A percentile compares a stretch with the other conserved stretches of the same genome.
Evolutionary conservation across 2,888 invertebrate genomes (phyloP).

Genomic region (Piscicola geometra): DNA sequence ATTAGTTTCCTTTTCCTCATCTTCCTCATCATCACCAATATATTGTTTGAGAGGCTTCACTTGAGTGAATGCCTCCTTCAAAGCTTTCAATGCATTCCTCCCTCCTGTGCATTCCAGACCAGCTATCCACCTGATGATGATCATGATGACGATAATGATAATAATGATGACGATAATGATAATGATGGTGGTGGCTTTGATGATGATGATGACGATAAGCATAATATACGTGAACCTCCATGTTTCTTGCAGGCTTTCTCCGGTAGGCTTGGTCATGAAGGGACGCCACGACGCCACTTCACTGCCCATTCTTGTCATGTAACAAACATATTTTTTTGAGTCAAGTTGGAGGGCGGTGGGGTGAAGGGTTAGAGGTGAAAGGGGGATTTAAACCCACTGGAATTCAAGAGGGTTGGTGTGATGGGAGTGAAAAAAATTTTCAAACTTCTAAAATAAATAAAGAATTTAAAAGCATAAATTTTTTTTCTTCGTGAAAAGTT

Average conservation of each 20-base stretch:
- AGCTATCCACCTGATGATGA: neutral
- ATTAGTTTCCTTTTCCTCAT: neutral
- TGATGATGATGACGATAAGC: too few species aligned
- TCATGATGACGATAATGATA: neutral
- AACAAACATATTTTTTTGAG: too few species aligned
- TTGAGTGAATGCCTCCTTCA: conserved; percentile 1
- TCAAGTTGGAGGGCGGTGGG: too few species aligned
- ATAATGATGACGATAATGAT: too few species aligned
- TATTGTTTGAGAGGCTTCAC: neutral
- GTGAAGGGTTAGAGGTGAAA: too few species aligned
- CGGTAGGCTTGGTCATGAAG: conserved; percentile 53
- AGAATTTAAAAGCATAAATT: too few species aligned
- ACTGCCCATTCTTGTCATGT: neutral
- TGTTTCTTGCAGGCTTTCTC: conserved; percentile 53
- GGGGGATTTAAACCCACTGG: too few species aligned
- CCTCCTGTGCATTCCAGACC: neutral
- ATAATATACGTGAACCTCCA: conserved; percentile 52
- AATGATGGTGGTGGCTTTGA: too few species aligned
- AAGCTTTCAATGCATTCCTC: neutral
- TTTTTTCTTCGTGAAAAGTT: too few species aligned
- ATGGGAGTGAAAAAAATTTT: too few species aligned
- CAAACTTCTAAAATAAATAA: too few species aligned
- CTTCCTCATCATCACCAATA: neutral
- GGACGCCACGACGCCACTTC: conserved; percentile 50
- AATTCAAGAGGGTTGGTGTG: too few species aligned